phyloP scores from a whole-genome alignment of 2,113 vertebrate species.

The Gasterosteus nipponicus region DNA sequence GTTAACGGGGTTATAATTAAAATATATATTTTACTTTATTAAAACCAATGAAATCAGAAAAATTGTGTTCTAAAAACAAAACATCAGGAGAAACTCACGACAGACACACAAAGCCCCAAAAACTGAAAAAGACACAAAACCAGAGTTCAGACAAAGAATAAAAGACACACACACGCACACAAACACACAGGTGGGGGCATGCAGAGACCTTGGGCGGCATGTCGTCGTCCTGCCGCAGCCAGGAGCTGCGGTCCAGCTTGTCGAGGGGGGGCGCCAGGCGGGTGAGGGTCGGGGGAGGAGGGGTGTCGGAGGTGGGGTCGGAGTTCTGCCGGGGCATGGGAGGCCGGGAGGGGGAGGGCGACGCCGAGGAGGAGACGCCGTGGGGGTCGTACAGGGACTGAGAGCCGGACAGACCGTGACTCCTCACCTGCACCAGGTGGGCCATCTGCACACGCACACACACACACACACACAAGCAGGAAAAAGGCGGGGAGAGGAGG shows the following conservation, averaged over 20 bases:
- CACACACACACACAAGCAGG: constrained; percentile 38
- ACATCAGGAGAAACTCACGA: not conserved
- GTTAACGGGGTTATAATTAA: no score
- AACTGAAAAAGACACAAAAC: not conserved
- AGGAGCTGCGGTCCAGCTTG: constrained; percentile 96
- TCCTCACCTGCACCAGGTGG: constrained; percentile 96
- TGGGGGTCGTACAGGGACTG: constrained; percentile 97
- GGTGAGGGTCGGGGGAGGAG: constrained; percentile 91
- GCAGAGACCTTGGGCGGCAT: constrained; percentile 94
- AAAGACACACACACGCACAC: constrained; percentile 13
- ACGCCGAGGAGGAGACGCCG: constrained; percentile 94
- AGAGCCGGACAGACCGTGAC: constrained; percentile 95
- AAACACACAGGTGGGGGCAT: constrained; percentile 36
- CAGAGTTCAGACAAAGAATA: constrained; percentile 6
- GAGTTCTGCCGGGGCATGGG: constrained; percentile 99
- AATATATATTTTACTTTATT: not conserved
- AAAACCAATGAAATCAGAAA: no score
- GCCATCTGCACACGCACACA: constrained; percentile 80
- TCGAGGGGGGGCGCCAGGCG: constrained; percentile 87
- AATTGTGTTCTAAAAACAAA: not conserved
- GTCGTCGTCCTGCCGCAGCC: constrained; percentile 98
- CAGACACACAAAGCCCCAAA: not conserved
- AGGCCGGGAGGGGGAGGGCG: constrained; percentile 91
- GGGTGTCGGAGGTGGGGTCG: constrained; percentile 98
- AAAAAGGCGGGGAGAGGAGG: not conserved